Percentiles rank a stretch among this genome's conserved stretches.
Evolutionary conservation across 2,888 invertebrate species (phyloP).

Genomic region (Napeogenes sylphis): DNA sequence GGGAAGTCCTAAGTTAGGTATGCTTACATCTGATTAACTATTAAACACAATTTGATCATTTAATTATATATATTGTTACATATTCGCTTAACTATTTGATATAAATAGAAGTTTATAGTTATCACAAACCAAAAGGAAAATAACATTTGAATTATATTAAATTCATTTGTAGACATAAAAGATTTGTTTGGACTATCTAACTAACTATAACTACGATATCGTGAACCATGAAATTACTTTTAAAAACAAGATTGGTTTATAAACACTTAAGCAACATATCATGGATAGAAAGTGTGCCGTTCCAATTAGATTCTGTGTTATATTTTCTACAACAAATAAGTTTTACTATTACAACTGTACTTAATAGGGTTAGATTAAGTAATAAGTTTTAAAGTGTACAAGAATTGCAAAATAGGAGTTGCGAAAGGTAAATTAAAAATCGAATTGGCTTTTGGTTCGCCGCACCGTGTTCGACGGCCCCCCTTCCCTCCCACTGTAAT

Average conservation of each 20-base stretch:
- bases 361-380: slow-evolving; percentile 57
- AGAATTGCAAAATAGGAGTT: slow-evolving; percentile 47
- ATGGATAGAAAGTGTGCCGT: slow-evolving; percentile 55
- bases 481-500: slow-evolving; percentile 51
- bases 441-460: slow-evolving; percentile 40
- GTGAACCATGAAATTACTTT: slow-evolving; percentile 38
- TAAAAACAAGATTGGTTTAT: slow-evolving; percentile 8
- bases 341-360: slow-evolving; percentile 34
- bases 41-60: slow-evolving; percentile 22
- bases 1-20: slow-evolving; percentile 22
- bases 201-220: background rate
- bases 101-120: background rate
- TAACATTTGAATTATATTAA: background rate
- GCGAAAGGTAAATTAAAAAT: slow-evolving; percentile 58
- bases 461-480: slow-evolving; percentile 34
- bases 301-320: slow-evolving; percentile 53
- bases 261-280: slow-evolving; percentile 20
- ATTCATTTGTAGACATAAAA: too few relatives aligned
- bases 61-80: background rate
- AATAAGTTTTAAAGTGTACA: slow-evolving; percentile 50
- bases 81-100: background rate
- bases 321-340: slow-evolving; percentile 36
- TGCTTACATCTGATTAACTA: slow-evolving; percentile 17
- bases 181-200: too few relatives aligned
- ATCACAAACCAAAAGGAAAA: background rate